Evolutionary conservation across 2,888 invertebrate genomes (phyloP).

Genomic region (Megamerina dolium): DNA sequence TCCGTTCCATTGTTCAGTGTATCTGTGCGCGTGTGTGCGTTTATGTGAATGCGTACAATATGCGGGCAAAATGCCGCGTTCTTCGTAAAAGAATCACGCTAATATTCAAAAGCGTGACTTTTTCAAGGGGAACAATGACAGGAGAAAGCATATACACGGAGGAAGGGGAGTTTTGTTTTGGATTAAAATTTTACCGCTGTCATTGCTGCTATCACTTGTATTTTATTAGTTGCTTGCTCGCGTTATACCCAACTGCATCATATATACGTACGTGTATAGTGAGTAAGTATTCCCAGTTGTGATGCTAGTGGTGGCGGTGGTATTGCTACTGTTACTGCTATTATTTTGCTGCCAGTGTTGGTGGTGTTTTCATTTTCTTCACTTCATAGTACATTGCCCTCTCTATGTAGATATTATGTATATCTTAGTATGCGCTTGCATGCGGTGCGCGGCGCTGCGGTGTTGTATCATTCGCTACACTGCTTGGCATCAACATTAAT

Average conservation of each 20-base stretch:
- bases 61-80: not conserved
- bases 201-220: not conserved
- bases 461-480: conserved; percentile 30
- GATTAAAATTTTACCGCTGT: not conserved
- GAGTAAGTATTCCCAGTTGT: conserved; percentile 4
- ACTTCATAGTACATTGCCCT: not conserved
- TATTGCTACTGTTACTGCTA: not conserved
- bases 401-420: not conserved
- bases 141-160: not conserved
- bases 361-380: not conserved
- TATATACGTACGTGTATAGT: too few relatives aligned
- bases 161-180: conserved; percentile 3
- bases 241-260: not conserved
- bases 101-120: not conserved
- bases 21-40: too few relatives aligned
- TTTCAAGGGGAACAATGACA: not conserved
- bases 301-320: not conserved
- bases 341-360: not conserved
- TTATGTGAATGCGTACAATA: too few relatives aligned
- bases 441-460: conserved; percentile 6
- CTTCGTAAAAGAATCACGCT: not conserved
- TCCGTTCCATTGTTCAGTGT: not conserved
- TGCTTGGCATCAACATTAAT: conserved; percentile 43
- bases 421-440: not conserved
- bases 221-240: not conserved